phyloP scores from a whole-genome alignment of 2,113 vertebrate genomes.

The Prunella fulvescens region DNA sequence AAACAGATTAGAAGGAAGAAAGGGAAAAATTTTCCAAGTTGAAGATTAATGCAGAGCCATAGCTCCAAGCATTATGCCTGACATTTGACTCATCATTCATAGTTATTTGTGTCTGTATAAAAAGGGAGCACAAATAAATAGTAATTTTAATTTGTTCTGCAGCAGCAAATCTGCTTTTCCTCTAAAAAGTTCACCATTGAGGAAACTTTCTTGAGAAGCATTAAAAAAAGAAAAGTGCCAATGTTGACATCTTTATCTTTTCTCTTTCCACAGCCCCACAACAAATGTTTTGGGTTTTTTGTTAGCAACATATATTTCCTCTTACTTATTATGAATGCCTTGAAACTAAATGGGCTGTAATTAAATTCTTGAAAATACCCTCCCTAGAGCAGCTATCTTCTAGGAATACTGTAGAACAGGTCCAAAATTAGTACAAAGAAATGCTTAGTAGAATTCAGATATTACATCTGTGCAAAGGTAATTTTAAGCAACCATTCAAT shows the following conservation, averaged over 20 bases:
- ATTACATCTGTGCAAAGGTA: not conserved
- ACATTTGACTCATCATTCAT: not conserved
- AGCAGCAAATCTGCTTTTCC: not conserved
- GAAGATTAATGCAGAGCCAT: not conserved
- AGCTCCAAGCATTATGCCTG: not conserved
- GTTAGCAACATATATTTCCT: not conserved
- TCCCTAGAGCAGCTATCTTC: not conserved
- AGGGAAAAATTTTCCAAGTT: not conserved
- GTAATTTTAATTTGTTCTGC: not conserved
- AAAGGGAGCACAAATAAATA: not conserved
- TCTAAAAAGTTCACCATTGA: not conserved
- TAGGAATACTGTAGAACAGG: not conserved
- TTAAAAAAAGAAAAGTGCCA: not conserved
- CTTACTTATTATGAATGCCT: not conserved
- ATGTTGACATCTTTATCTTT: not conserved
- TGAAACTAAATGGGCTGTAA: not conserved
- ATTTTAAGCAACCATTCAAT: not conserved
- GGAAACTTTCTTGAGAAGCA: not conserved
- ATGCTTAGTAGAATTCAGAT: not conserved
- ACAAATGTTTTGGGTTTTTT: not conserved
- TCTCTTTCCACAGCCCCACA: not conserved
- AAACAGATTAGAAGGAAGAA: not conserved
- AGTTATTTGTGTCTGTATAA: not conserved
- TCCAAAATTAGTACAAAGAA: not conserved
- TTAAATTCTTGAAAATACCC: not conserved